phyloP scores from a whole-genome alignment of 2,797 vertebrate species.

The Malacoctenus gilli region DNA sequence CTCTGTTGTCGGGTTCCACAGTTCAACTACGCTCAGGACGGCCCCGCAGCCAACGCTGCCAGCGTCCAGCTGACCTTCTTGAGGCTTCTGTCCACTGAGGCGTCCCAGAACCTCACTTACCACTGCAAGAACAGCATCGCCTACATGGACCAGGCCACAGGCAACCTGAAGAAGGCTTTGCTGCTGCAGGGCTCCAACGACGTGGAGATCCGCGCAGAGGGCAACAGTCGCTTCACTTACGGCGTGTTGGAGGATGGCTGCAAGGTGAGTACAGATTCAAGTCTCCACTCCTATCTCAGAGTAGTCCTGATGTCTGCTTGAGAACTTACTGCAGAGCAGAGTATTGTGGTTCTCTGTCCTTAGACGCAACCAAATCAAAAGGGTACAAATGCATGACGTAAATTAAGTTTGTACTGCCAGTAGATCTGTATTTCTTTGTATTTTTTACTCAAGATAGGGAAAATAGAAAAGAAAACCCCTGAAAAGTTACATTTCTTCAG shows the following conservation, averaged over 20 bases:
- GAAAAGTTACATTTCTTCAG: too few relatives aligned
- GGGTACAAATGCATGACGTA: too few relatives aligned
- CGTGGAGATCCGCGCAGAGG: conserved; percentile 95
- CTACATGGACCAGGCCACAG: conserved; percentile 91
- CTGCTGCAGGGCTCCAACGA: conserved; percentile 96
- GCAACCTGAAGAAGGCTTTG: conserved; percentile 95
- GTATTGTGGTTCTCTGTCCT: too few relatives aligned
- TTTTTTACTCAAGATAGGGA: too few relatives aligned
- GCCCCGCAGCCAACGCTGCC: conserved; percentile 85
- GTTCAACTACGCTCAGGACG: conserved; percentile 93
- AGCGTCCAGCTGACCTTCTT: conserved; percentile 95
- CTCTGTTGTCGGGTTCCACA: conserved; percentile 58
- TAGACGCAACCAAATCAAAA: too few relatives aligned
- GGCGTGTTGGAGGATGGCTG: conserved; percentile 92
- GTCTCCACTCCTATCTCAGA: too few relatives aligned
- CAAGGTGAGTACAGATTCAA: conserved; percentile 83
- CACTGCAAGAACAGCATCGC: conserved; percentile 98
- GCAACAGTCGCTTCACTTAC: conserved; percentile 97
- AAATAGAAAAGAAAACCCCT: background rate
- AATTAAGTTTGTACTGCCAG: too few relatives aligned
- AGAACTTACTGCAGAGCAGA: too few relatives aligned
- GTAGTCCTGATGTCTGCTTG: too few relatives aligned
- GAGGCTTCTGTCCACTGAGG: conserved; percentile 92
- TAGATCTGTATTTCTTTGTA: too few relatives aligned
- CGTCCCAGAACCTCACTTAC: conserved; percentile 95